These are phyloP conservation scores for Furnarius figulus DNA, from an alignment of 2,113 vertebrate species.

Conservation along the genomic window DNA sequence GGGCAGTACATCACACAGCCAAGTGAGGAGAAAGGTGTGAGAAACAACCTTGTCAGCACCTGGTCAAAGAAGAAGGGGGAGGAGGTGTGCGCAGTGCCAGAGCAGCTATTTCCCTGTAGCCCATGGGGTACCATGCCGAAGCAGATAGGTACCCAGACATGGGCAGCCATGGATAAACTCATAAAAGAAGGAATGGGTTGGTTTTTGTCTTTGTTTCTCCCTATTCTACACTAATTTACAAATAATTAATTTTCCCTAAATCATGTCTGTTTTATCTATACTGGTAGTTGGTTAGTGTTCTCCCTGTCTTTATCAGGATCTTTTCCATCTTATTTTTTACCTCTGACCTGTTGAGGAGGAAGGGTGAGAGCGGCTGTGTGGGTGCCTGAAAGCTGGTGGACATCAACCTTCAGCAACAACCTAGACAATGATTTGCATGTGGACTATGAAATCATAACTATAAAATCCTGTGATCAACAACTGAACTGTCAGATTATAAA, in stretches of 20 bases:
- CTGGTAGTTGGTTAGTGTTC: not conserved
- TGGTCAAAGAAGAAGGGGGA: not conserved
- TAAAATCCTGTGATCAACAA: not conserved
- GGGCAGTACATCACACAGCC: not conserved
- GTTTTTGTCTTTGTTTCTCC: not conserved
- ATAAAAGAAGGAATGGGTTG: not conserved
- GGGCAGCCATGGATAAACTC: not conserved
- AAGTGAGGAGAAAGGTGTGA: not conserved
- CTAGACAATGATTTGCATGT: not conserved
- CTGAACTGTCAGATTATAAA: not conserved
- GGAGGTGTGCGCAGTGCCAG: not conserved
- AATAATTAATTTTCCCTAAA: not conserved
- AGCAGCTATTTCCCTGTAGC: not conserved
- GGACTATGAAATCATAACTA: not conserved
- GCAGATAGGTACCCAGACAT: not conserved
- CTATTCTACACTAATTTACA: not conserved
- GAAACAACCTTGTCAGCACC: accelerated
- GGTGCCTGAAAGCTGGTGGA: not conserved
- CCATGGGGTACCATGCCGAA: not conserved
- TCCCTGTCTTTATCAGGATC: not conserved
- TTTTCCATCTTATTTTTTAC: not conserved
- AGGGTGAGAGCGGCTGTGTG: not conserved
- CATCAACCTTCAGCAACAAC: not conserved
- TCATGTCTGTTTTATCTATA: not conserved
- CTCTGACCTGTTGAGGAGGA: not conserved